phyloP scores from a whole-genome alignment of 2,888 invertebrate genomes.

The Ctena decussata region DNA sequence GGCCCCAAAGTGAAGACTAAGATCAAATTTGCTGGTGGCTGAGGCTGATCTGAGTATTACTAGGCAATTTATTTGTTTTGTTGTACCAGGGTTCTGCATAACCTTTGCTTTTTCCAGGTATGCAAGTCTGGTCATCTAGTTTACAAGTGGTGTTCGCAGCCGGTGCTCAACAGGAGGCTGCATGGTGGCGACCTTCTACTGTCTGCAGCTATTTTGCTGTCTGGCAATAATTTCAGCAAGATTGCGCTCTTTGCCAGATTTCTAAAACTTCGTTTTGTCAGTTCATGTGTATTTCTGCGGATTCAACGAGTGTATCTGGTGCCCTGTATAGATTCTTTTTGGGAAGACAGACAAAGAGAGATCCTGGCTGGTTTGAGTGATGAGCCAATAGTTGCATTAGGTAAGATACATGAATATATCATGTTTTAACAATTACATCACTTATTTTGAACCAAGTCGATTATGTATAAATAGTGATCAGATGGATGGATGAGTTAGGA shows the following conservation, averaged over 20 bases:
- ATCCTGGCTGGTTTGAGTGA: not conserved
- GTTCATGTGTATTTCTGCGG: not conserved
- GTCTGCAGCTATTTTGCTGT: no score
- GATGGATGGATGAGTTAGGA: no score
- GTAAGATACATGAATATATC: not conserved
- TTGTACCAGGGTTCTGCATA: no score
- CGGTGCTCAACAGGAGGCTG: constrained; percentile 30
- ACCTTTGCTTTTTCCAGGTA: constrained; percentile 11
- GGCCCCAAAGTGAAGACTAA: no score
- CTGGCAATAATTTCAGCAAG: constrained; percentile 38
- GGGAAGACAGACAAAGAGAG: not conserved
- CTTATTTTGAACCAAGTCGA: no score
- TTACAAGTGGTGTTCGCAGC: constrained; percentile 36
- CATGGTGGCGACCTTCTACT: constrained; percentile 26
- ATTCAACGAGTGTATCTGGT: constrained; percentile 32
- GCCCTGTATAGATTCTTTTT: constrained; percentile 6
- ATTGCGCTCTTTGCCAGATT: constrained; percentile 19
- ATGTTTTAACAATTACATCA: not conserved
- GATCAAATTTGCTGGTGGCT: no score
- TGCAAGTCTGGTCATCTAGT: constrained; percentile 16
- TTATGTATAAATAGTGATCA: no score
- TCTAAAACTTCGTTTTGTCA: constrained; percentile 18
- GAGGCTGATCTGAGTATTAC: no score
- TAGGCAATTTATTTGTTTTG: no score
- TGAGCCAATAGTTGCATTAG: not conserved